Base-by-base conservation (phyloP, 2,888 invertebrate species). In the Himalopsyche japonica region DNA sequence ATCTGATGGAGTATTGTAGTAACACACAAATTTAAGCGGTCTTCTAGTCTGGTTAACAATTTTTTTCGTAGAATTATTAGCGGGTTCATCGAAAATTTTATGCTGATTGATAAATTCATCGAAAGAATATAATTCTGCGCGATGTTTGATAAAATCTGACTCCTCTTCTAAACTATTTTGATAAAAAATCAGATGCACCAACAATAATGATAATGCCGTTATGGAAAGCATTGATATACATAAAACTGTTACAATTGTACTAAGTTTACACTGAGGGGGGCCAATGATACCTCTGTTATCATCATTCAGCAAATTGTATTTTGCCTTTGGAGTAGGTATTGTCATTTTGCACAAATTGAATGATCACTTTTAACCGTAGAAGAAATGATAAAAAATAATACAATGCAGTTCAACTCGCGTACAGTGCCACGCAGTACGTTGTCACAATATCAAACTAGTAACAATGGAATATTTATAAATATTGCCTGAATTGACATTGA, bases 1-100 rank as follows among this genome's bases (percentile, higher is more conserved):
- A 87, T 89, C 89, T 87, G 87, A 88, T 5, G 95, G 94, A 85
- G 94, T 91, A 87, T 93, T 93, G 90, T 96, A 96, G 90, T 97
- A 97, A 89, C 96, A 97, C 15, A 95, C 93, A 82, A 94, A 87
- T 87, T 89, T 89, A n/a, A 48, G 70, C 30, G 48, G 85, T n/a
- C 18, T 79, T n/a, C 27, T 48, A 43, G 27, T 24, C 80, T 48
- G 76, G n/a, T 24, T 18, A 37, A 64, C 70, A 24, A 8, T 12
- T 76, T 86, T 79, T 27, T 70, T 70, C 30, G 30, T 70, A 27
- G 70, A 27, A 27, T 70, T 70, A 4, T 10, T 27, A 30, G 27
- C 70, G 15, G 70, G 12, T 27, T 27, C 5, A 10, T 24, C 30
- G 27, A 70, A 70, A 24, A 70, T 70, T 70, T 70, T 27, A 70